phyloP scores from a whole-genome alignment of 2,888 invertebrate genomes.

The Ctenicera cuprea region DNA sequence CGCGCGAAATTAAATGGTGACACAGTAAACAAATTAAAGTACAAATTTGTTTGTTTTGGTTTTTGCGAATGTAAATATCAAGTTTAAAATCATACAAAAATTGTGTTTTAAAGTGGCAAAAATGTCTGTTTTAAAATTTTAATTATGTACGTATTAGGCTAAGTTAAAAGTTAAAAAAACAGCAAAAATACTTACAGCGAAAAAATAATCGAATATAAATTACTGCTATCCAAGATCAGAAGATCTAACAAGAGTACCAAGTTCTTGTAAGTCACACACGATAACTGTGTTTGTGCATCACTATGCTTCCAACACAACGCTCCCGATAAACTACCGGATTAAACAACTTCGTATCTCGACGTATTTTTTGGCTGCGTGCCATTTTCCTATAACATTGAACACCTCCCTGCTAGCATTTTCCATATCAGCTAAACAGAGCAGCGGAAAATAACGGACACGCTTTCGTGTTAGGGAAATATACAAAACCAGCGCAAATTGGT shows the following conservation, averaged over 20 bases:
- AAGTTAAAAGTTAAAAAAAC: neutral
- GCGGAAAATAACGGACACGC: too few relatives aligned
- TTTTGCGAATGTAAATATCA: too few relatives aligned
- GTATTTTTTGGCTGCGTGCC: slow-evolving; percentile 44
- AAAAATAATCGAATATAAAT: neutral
- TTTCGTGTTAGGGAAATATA: too few relatives aligned
- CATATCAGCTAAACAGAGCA: neutral
- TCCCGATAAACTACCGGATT: slow-evolving; percentile 46
- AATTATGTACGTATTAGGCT: too few relatives aligned
- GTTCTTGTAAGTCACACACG: slow-evolving; percentile 26
- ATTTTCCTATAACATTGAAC: neutral
- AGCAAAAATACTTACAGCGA: neutral
- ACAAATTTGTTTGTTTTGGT: too few relatives aligned
- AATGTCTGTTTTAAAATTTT: too few relatives aligned
- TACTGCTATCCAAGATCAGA: neutral
- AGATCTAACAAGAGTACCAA: neutral
- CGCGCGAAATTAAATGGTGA: too few relatives aligned
- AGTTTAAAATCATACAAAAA: too few relatives aligned
- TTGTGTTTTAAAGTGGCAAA: too few relatives aligned
- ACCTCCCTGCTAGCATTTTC: neutral
- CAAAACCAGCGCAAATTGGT: too few relatives aligned
- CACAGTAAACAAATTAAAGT: too few relatives aligned
- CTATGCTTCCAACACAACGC: slow-evolving; percentile 37
- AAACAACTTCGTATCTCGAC: slow-evolving; percentile 47
- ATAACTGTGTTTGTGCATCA: slow-evolving; percentile 40